Evolutionary conservation across 2,797 vertebrate genomes (phyloP), one percentile per base, ranked within the genome.

Genomic region (Argyrosomus regius): DNA sequence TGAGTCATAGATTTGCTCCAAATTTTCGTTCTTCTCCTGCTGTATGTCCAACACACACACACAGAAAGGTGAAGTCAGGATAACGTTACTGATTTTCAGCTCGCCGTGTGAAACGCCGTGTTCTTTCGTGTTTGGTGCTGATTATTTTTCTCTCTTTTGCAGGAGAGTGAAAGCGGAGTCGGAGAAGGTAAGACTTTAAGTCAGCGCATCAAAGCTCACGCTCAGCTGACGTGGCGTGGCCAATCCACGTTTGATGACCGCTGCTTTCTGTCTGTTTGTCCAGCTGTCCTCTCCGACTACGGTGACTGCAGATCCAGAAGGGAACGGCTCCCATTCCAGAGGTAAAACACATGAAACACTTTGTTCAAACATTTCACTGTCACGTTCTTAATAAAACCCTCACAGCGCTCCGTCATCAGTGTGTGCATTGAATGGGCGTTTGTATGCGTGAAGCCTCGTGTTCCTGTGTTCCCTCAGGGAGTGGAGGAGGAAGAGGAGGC

Each of bases 111-210:
- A 35, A n/a, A n/a, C 11, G 9, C 0, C 18, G 22, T 28, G 53
- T 1, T 54, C 16, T 5, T 7, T 24, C n/a, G n/a, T n/a, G 39
- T 52, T 14, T 2, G 18, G 12, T 14, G 10, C 20, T 72, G 26
- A 68, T 28, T 41, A 6, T 54, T 41, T 22, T 62, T 1, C 2
- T 81, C 2, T 88, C 2, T 62, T 39, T 91, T n/a, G 62, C 91
- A 99, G 98, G 98, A 98, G 90, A 98, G 97, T 69, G 98, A 99
- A 93, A 98, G 98, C 82, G 97, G 96, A 14, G 98, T 97, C 0
- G 98, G 97, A 86, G 98, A 99, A 86, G 98, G 98, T 99, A 86
- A 97, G 96, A 62, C 46, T 7, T 6, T 39, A 7, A 39, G 1
- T 39, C 39, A 39, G 39, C 9, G 24, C 3, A 3, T 26, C 24